Percentiles rank a stretch among this genome's conserved stretches.
phyloP scores from a whole-genome alignment of 2,888 invertebrate species.

The Chloromyia formosa region DNA sequence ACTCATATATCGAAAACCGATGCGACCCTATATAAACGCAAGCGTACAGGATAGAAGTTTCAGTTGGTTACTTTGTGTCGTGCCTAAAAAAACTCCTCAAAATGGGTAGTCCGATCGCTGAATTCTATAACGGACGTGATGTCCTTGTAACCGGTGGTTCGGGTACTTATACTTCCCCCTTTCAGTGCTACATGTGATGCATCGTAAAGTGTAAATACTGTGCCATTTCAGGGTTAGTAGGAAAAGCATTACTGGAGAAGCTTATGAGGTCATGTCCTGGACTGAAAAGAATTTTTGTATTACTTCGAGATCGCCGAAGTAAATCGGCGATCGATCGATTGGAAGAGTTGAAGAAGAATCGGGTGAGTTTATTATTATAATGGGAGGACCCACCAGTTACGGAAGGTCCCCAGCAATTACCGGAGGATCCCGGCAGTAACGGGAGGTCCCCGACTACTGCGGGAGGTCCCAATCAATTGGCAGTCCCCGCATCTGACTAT shows the following conservation, averaged over 20 bases:
- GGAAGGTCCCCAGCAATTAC: no score
- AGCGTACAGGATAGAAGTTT: no score
- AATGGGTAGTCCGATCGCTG: constrained; percentile 26
- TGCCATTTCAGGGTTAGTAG: constrained; percentile 74
- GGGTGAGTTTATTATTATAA: constrained; percentile 57
- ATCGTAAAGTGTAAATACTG: no score
- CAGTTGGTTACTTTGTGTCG: no score
- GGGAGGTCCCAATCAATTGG: no score
- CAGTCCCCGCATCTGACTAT: no score
- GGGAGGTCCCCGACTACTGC: no score
- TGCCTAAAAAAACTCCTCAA: not conserved
- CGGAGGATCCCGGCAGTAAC: no score
- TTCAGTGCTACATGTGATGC: no score
- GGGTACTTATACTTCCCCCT: constrained; percentile 56
- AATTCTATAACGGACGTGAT: constrained; percentile 66
- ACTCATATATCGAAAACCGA: no score
- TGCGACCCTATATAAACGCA: no score
- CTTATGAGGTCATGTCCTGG: constrained; percentile 79
- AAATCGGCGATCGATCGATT: constrained; percentile 71
- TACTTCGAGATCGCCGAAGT: constrained; percentile 75
- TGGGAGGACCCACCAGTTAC: no score
- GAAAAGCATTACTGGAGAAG: constrained; percentile 86
- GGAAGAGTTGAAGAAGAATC: constrained; percentile 66
- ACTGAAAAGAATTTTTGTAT: constrained; percentile 74
- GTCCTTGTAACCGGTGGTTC: constrained; percentile 82